Conservation (phyloP, 2,797 vertebrate species). For the Pagetopsis macropterus region DNA sequence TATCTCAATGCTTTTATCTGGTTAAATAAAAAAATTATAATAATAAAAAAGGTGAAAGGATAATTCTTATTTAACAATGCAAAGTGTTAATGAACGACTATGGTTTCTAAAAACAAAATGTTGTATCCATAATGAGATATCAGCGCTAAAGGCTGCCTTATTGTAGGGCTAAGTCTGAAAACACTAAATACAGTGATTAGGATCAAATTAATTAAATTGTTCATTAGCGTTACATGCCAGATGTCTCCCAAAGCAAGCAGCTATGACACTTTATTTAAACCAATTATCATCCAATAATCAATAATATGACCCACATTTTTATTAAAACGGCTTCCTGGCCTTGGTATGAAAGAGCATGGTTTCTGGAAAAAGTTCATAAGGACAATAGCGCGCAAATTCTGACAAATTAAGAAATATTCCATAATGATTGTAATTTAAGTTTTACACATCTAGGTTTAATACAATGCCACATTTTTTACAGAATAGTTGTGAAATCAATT, state of each 20-base stretch:
- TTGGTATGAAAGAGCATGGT: neutral
- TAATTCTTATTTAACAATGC: conserved; percentile 20
- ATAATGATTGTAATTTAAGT: neutral
- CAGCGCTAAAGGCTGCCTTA: neutral
- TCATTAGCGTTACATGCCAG: neutral
- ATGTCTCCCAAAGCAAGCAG: neutral
- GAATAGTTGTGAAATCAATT: neutral
- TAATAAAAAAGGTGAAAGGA: neutral
- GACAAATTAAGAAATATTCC: neutral
- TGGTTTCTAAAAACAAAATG: conserved; percentile 7
- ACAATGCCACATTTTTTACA: neutral
- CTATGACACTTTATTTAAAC: conserved; percentile 5
- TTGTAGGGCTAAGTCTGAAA: neutral
- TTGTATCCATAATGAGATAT: neutral
- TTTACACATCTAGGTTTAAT: neutral
- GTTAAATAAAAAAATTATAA: too few species aligned
- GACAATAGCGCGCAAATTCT: neutral
- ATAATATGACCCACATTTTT: neutral
- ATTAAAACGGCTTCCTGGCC: neutral
- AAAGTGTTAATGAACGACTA: conserved; percentile 4
- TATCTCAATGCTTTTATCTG: too few species aligned
- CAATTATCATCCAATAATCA: conserved; percentile 7
- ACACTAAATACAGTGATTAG: neutral
- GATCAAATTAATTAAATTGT: conserved; percentile 9
- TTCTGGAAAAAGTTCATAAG: neutral